A percentile compares a stretch with the other conserved stretches of the same genome.
Evolutionary conservation across 2,113 vertebrate species (phyloP).

Genomic region (Polypterus bichir): DNA sequence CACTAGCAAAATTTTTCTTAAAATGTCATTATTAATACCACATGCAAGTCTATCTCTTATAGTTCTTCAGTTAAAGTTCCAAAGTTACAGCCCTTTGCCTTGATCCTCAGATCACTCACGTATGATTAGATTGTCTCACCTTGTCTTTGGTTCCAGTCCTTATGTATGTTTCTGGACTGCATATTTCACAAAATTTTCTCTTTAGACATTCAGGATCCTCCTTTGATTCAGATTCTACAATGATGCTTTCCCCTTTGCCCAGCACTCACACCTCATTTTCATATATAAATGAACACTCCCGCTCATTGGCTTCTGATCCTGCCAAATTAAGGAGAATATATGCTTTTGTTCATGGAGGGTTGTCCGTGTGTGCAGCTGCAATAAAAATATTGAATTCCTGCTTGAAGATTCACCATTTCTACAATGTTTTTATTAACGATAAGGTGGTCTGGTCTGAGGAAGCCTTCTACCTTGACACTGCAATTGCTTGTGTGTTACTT

Average conservation of each 20-base stretch:
- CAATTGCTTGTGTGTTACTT: no score
- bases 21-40: slow-evolving; percentile 1
- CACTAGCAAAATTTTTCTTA: slow-evolving; percentile 1
- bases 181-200: slow-evolving; percentile 14
- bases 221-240: slow-evolving; percentile 1
- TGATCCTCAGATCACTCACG: background rate
- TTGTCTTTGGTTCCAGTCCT: background rate
- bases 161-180: slow-evolving; percentile 4
- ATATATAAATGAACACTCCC: slow-evolving; percentile 15
- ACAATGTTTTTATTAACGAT: no score
- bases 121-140: slow-evolving; percentile 4
- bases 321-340: slow-evolving; percentile 17
- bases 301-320: slow-evolving; percentile 19
- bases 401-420: no score
- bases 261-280: background rate
- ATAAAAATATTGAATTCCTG: slow-evolving; percentile 15
- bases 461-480: no score
- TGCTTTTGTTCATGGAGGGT: slow-evolving; percentile 7
- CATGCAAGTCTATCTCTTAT: background rate
- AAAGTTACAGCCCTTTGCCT: slow-evolving; percentile 2
- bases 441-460: no score
- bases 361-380: slow-evolving; percentile 13
- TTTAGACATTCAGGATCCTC: slow-evolving; percentile 22
- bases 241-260: background rate
- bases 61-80: background rate